These are phyloP conservation scores for Xylophagus ater DNA, from an alignment of 2,888 invertebrate genomes.

Conservation along the genomic window DNA sequence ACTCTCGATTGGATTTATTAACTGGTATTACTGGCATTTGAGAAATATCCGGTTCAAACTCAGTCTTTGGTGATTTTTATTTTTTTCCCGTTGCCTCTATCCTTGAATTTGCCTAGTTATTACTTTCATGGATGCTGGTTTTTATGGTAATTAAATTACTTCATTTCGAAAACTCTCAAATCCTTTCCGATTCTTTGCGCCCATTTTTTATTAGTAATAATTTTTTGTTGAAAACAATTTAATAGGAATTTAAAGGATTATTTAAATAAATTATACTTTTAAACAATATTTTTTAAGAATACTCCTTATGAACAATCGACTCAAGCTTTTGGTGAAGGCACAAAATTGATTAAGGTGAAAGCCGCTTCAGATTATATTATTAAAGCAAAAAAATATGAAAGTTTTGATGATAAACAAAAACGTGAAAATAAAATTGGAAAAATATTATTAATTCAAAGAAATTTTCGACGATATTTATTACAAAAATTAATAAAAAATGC, in stretches of 20 bases:
- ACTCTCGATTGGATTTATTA: no score
- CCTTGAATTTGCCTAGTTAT: no score
- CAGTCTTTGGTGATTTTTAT: no score
- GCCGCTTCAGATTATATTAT: constrained; percentile 51
- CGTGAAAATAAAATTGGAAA: constrained; percentile 47
- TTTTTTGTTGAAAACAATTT: background rate
- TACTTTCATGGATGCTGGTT: no score
- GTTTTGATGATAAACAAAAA: constrained; percentile 48
- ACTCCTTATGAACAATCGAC: constrained; percentile 32
- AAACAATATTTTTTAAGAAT: constrained; percentile 27
- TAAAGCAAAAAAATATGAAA: constrained; percentile 51
- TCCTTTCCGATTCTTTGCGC: background rate
- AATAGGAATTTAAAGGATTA: background rate
- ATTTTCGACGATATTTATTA: constrained; percentile 34
- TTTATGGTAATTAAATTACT: no score
- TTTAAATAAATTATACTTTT: no score
- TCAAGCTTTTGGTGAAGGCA: constrained; percentile 33
- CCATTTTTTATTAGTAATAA: background rate
- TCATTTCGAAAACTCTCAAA: no score
- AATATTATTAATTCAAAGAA: constrained; percentile 53
- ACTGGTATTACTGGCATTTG: no score
- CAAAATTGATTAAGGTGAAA: constrained; percentile 42
- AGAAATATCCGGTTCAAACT: no score
- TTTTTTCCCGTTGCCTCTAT: no score
- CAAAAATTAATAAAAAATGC: constrained; percentile 41